Percentiles rank a stretch among this genome's conserved stretches.
phyloP scores from a whole-genome alignment of 2,113 vertebrate species.

The Aramus guarauna region DNA sequence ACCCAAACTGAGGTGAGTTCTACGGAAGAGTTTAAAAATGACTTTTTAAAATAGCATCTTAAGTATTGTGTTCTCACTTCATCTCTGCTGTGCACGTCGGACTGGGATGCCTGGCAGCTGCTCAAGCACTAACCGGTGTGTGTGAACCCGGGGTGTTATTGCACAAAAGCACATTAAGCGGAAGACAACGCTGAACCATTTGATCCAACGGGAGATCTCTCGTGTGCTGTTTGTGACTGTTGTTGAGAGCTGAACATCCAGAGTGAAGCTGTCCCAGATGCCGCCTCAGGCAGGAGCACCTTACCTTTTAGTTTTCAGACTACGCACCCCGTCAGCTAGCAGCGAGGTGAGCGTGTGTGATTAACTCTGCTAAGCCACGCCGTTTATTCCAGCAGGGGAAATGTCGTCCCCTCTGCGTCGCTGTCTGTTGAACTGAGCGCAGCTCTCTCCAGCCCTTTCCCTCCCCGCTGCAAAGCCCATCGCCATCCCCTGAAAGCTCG shows the following conservation, averaged over 20 bases:
- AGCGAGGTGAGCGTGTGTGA: rapidly evolving
- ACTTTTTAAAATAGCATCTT: rapidly evolving
- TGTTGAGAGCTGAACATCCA: rapidly evolving
- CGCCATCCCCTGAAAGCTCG: background rate
- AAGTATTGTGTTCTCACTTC: rapidly evolving
- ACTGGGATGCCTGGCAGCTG: background rate
- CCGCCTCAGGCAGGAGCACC: background rate
- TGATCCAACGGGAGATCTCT: background rate
- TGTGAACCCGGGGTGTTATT: background rate
- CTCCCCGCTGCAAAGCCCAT: rapidly evolving
- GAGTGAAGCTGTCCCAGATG: background rate
- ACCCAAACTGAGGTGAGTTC: background rate
- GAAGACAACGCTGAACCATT: rapidly evolving
- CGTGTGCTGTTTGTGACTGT: rapidly evolving
- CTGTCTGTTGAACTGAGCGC: background rate
- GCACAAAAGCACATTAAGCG: rapidly evolving
- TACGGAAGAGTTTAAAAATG: background rate
- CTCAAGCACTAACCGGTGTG: rapidly evolving
- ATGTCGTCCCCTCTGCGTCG: background rate
- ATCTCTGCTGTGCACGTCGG: rapidly evolving
- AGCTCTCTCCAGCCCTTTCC: background rate
- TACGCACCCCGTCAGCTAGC: rapidly evolving
- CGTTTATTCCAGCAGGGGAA: background rate
- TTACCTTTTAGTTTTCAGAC: background rate
- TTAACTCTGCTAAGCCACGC: background rate